A percentile compares a stretch with the other conserved stretches of the same genome.
Conservation (phyloP, 2,113 vertebrate species). For the Notarius quadriscutis region DNA sequence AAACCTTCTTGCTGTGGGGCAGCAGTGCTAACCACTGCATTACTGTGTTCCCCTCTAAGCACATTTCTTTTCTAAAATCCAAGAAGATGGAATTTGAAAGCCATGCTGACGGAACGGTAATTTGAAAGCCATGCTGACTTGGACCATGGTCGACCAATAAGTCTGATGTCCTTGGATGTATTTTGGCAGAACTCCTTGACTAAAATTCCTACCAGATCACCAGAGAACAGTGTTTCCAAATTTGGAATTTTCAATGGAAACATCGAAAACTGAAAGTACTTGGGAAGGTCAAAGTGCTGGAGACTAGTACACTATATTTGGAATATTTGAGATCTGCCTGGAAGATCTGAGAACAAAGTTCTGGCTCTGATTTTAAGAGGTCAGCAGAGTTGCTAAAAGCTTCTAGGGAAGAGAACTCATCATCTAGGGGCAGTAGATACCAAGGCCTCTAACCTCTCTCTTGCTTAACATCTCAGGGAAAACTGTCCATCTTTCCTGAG, state of each 20-base stretch:
- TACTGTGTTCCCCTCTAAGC: too few species aligned
- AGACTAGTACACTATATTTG: slow-evolving; percentile 3
- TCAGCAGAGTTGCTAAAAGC: slow-evolving; percentile 24
- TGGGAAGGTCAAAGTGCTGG: neutral
- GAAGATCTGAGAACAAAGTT: neutral
- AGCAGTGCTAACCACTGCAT: too few species aligned
- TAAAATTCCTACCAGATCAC: neutral
- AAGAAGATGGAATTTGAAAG: neutral
- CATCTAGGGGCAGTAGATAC: neutral
- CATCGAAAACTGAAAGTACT: neutral
- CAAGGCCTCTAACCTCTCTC: neutral
- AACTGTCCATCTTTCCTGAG: slow-evolving; percentile 4
- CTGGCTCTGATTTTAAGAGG: neutral
- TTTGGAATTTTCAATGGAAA: neutral
- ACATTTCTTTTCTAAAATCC: neutral
- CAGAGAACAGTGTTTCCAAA: neutral
- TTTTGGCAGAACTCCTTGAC: neutral
- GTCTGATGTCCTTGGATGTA: neutral
- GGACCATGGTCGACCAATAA: neutral
- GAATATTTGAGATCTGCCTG: slow-evolving; percentile 2
- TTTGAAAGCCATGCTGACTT: neutral
- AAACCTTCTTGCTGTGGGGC: too few species aligned
- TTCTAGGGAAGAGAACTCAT: slow-evolving; percentile 26
- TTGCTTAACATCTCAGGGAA: slow-evolving; percentile 16
- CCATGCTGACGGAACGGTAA: neutral